Evolutionary conservation across 2,113 vertebrate genomes (phyloP).

Genomic region (Lontra canadensis): DNA sequence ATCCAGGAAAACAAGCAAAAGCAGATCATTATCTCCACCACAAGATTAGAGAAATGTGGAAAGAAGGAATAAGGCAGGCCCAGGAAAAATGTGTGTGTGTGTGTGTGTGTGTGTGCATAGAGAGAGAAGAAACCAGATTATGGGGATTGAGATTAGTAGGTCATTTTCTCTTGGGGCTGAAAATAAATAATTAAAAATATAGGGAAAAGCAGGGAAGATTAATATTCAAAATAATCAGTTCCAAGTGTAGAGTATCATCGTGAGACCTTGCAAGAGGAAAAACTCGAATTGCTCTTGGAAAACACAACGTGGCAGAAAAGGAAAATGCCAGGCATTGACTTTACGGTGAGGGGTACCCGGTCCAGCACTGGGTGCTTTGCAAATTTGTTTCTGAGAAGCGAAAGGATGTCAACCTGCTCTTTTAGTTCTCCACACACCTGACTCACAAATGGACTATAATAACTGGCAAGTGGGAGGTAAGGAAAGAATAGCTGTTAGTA

Average conservation of each 20-base stretch:
- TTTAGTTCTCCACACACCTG: conserved; percentile 28
- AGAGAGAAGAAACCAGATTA: not conserved
- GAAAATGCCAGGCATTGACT: not conserved
- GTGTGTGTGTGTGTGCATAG: too few species aligned
- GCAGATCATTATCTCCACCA: not conserved
- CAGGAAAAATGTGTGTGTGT: not conserved
- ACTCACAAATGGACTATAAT: conserved; percentile 22
- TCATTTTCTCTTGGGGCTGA: not conserved
- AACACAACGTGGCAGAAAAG: not conserved
- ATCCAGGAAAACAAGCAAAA: not conserved
- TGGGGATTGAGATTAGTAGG: not conserved
- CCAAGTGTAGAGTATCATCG: not conserved
- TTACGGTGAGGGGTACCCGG: not conserved
- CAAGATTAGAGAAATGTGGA: not conserved
- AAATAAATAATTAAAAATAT: conserved; percentile 26
- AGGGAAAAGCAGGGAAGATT: conserved; percentile 3
- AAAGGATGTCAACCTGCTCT: conserved; percentile 22
- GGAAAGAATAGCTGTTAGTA: not conserved
- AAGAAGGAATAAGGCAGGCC: not conserved
- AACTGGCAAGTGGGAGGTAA: not conserved
- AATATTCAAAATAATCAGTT: not conserved
- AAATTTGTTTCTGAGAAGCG: conserved; percentile 9
- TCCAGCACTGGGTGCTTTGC: not conserved
- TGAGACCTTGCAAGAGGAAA: not conserved
- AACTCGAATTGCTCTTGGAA: not conserved